Percentiles rank a stretch among this genome's conserved stretches.
phyloP scores from a whole-genome alignment of 1,140 invertebrate genomes.

The Bicyclus anynana region DNA sequence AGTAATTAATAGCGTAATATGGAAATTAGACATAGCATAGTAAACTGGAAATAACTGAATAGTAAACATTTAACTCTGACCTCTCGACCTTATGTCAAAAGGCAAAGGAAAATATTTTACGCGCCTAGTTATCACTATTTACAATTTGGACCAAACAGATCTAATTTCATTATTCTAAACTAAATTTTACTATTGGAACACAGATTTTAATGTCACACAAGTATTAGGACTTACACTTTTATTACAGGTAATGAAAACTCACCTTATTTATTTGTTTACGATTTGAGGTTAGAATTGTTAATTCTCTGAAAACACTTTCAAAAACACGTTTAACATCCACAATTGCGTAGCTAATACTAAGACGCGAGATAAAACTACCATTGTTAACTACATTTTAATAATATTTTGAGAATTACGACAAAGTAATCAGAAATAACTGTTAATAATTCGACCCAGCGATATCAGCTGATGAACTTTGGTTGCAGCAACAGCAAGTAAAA shows the following conservation, averaged over 20 bases:
- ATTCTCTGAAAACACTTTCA: not conserved
- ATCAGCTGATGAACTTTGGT: constrained; percentile 44
- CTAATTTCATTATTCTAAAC: not conserved
- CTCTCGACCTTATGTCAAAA: not conserved
- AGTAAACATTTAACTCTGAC: constrained; percentile 14
- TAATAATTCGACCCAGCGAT: constrained; percentile 30
- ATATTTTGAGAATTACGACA: constrained; percentile 28
- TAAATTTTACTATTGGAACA: no score
- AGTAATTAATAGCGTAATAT: no score
- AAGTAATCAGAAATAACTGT: constrained; percentile 25
- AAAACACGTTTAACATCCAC: constrained; percentile 11
- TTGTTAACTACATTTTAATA: constrained; percentile 26
- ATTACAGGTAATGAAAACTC: constrained; percentile 1
- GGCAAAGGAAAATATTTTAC: not conserved
- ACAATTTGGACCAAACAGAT: not conserved
- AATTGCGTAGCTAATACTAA: constrained; percentile 14
- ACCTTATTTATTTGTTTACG: constrained; percentile 27
- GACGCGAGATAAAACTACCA: constrained; percentile 14
- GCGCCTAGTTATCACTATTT: not conserved
- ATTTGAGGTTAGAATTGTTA: constrained; percentile 28
- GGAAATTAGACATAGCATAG: no score
- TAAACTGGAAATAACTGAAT: constrained; percentile 1
- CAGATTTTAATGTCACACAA: no score
- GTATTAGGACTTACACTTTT: not conserved
- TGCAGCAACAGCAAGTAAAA: constrained; percentile 10